These are phyloP conservation scores for Crotalus horridus DNA, from an alignment of 2,113 vertebrate genomes.

Conservation along the genomic window DNA sequence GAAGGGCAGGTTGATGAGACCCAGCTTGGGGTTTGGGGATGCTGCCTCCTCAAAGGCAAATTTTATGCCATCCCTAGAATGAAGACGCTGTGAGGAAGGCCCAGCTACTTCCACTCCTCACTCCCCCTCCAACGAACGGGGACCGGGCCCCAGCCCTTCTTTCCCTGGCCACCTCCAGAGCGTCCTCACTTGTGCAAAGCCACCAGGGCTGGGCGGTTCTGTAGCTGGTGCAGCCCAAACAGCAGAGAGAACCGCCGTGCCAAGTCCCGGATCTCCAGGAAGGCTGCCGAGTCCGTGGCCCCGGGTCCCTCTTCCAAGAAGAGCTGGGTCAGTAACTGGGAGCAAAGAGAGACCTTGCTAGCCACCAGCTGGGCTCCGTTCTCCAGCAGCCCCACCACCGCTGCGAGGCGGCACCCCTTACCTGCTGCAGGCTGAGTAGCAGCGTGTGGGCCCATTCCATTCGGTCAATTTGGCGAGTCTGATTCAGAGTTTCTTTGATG, in stretches of 20 bases:
- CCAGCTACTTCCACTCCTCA: too few relatives aligned
- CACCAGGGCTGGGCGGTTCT: conserved; percentile 75
- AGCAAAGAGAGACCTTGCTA: neutral
- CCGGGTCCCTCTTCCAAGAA: conserved; percentile 57
- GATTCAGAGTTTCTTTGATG: conserved; percentile 84
- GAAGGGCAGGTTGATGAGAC: conserved; percentile 74
- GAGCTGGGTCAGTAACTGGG: conserved; percentile 70
- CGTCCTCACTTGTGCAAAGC: conserved; percentile 74
- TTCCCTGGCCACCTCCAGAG: neutral
- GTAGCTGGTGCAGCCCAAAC: conserved; percentile 78
- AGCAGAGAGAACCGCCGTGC: conserved; percentile 82
- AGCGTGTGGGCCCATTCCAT: conserved; percentile 78
- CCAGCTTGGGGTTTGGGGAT: conserved; percentile 34
- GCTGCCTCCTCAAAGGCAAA: conserved; percentile 72
- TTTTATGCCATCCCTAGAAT: conserved; percentile 76
- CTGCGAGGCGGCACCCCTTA: conserved; percentile 26
- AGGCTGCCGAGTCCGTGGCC: conserved; percentile 48
- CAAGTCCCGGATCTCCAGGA: conserved; percentile 78
- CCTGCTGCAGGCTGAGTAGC: conserved; percentile 86
- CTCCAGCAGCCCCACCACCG: neutral
- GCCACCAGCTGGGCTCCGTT: neutral
- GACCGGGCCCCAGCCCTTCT: neutral
- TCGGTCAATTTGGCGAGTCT: conserved; percentile 73
- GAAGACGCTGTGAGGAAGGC: neutral
- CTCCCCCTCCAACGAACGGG: neutral